Evolutionary conservation across 2,888 invertebrate genomes (phyloP), one percentile per base, ranked within the genome.

Genomic region (Tanaodytes sp.): DNA sequence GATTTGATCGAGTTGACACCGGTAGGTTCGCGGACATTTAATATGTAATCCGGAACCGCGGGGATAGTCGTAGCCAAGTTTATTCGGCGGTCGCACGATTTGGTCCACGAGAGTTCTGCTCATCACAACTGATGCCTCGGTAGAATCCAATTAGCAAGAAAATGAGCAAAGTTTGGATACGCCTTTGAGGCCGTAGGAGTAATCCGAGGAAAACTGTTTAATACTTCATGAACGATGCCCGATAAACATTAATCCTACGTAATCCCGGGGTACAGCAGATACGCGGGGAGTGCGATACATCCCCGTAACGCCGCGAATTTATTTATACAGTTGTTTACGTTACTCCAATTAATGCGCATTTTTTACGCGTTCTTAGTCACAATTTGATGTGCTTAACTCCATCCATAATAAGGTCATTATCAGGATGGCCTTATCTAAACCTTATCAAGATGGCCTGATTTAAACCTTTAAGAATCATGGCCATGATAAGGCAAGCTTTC

Each of bases 111-210:
- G n/a, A n/a, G n/a, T n/a, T n/a, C n/a, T n/a, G n/a, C 9, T 27
- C 64, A 48, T 65, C 61, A 42, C 52, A 62, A 71, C n/a, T n/a
- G n/a, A 66, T 62, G 61, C 70, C 48, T 20, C 48, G 62, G 49
- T 23, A n/a, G 52, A 62, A 71, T 65, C 70, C 64, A 71, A 71
- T 65, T 66, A 66, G 70, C 62, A 66, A 57, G 65, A 51, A 71
- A 66, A 71, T 71, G 62, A 71, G 70, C 70, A 66, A 71, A 71
- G 62, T 71, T 71, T 66, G 65, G n/a, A 66, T 65, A 62, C 62
- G 27, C 43, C 62, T 65, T 65, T 62, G 65, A 62, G 62, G 15
- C 36, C 30, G 39, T 31, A 30, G 42, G 55, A 40, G 45, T 65
- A 70, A 70, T 65, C 51, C 52, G 54, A 49, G 61, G 62, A 63